Conservation (phyloP, 2,113 vertebrate species). For the Labeo catla region DNA sequence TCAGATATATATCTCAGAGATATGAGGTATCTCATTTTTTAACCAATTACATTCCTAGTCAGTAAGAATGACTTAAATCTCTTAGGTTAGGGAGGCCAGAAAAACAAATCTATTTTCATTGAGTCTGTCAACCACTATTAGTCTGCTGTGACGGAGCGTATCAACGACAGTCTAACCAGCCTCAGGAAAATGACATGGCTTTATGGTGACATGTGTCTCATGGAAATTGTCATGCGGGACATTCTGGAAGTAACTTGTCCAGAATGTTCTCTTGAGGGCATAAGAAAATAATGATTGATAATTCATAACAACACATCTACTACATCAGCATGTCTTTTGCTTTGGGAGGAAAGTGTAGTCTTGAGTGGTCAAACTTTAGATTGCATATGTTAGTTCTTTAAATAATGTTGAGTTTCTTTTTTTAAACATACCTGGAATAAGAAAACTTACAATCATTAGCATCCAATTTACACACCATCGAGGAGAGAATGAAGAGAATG, state of each 20-base stretch:
- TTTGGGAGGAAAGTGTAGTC: not conserved
- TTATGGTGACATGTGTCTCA: constrained; percentile 51
- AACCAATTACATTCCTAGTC: constrained; percentile 21
- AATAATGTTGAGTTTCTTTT: constrained; percentile 32
- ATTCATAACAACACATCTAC: constrained; percentile 32
- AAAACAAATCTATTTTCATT: constrained; percentile 75
- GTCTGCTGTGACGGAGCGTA: constrained; percentile 52
- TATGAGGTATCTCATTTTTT: too few species aligned
- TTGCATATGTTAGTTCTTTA: constrained; percentile 19
- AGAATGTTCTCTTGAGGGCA: constrained; percentile 40
- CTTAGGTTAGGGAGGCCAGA: constrained; percentile 62
- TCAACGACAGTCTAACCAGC: constrained; percentile 50
- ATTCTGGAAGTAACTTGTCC: constrained; percentile 42
- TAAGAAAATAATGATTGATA: constrained; percentile 49
- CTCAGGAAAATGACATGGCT: constrained; percentile 42
- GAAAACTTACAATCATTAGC: constrained; percentile 40
- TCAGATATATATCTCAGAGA: too few species aligned
- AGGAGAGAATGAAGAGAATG: constrained; percentile 46
- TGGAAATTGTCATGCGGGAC: constrained; percentile 52
- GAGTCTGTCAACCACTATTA: constrained; percentile 71
- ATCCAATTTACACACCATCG: constrained; percentile 49
- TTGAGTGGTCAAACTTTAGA: constrained; percentile 46
- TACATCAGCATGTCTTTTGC: not conserved
- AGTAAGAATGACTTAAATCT: constrained; percentile 68
- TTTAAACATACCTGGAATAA: constrained; percentile 37